Conservation (phyloP, 1,140 invertebrate species). For the Neuroterus valhalla region DNA sequence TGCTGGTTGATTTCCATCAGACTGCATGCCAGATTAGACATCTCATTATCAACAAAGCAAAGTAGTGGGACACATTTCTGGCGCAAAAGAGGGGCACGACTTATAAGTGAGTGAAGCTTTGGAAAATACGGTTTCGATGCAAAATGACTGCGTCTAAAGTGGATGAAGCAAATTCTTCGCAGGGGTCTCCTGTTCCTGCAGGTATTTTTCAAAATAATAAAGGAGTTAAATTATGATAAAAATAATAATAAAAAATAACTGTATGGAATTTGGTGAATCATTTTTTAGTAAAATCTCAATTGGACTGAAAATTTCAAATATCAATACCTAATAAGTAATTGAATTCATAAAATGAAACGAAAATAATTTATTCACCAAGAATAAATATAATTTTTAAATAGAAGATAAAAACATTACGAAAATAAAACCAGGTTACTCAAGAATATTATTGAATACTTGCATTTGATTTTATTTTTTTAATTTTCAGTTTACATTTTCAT, state of each 20-base stretch:
- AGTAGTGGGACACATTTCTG: not conserved
- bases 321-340: too few species aligned
- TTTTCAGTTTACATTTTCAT: too few species aligned
- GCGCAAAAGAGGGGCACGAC: slow-evolving; percentile 14
- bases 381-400: too few species aligned
- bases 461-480: too few species aligned
- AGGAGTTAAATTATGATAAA: not conserved
- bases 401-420: too few species aligned
- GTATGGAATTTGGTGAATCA: too few species aligned
- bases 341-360: too few species aligned
- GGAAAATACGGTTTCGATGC: not conserved
- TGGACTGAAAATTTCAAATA: too few species aligned
- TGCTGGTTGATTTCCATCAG: not conserved
- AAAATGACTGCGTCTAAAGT: slow-evolving; percentile 5
- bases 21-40: not conserved
- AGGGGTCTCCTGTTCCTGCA: not conserved
- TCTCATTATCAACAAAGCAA: not conserved
- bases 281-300: too few species aligned
- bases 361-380: too few species aligned
- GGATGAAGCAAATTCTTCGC: not conserved
- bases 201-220: not conserved
- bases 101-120: slow-evolving; percentile 3
- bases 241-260: not conserved
- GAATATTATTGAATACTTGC: too few species aligned
- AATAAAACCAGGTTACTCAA: too few species aligned